These are phyloP conservation scores for Papilio helenus DNA, from an alignment of 1,140 invertebrate species.

Conservation along the genomic window DNA sequence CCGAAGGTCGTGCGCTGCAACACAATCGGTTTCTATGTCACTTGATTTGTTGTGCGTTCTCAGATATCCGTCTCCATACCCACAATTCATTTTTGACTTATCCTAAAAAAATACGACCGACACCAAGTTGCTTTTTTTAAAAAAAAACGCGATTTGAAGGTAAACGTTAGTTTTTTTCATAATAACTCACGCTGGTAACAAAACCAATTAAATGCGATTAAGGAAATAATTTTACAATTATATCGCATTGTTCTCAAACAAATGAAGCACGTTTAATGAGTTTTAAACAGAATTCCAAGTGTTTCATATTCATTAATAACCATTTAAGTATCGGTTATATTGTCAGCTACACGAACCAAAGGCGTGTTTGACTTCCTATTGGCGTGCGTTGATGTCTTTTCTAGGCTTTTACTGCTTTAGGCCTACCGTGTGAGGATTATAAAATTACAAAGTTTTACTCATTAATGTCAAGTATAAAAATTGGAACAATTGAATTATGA, in stretches of 20 bases:
- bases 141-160: constrained; percentile 26
- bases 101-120: background rate
- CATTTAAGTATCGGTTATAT: constrained; percentile 6
- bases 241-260: constrained; percentile 17
- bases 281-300: constrained; percentile 33
- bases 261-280: constrained; percentile 34
- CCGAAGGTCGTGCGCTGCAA: constrained; percentile 68
- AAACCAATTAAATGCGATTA: constrained; percentile 26
- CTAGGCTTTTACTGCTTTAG: constrained; percentile 52
- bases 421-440: background rate
- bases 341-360: constrained; percentile 5
- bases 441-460: background rate
- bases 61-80: constrained; percentile 6
- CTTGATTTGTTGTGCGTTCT: constrained; percentile 19
- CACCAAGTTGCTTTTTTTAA: background rate
- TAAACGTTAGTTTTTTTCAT: constrained; percentile 30
- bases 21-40: constrained; percentile 56
- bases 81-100: constrained; percentile 23
- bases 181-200: constrained; percentile 29
- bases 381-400: constrained; percentile 76
- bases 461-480: background rate
- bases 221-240: constrained; percentile 34
- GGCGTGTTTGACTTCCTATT: background rate
- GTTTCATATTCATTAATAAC: constrained; percentile 39
- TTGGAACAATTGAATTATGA: constrained; percentile 9